phyloP scores from a whole-genome alignment of 2,113 vertebrate genomes.

The Ornithorhynchus anatinus region DNA sequence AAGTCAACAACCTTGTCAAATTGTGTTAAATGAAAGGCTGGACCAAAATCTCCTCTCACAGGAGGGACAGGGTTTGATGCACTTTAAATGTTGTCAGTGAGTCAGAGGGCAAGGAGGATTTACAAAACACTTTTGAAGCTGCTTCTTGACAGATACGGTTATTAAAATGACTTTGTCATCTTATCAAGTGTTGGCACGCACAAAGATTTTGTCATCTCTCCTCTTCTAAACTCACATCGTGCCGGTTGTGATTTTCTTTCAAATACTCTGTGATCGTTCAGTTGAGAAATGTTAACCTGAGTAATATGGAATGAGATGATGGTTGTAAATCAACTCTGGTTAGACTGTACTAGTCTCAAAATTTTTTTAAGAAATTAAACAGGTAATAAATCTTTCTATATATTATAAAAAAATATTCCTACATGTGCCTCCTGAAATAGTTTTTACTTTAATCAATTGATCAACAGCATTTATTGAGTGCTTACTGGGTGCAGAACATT shows the following conservation, averaged over 20 bases:
- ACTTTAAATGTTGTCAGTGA: conserved; percentile 3
- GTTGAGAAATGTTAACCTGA: conserved; percentile 10
- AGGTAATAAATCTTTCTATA: too few relatives aligned
- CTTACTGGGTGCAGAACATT: too few relatives aligned
- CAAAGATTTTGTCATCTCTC: not conserved
- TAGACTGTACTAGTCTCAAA: conserved; percentile 22
- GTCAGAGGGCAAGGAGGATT: not conserved
- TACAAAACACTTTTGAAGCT: not conserved
- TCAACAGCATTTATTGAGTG: too few relatives aligned
- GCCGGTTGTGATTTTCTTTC: conserved; percentile 10
- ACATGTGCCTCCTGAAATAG: too few relatives aligned
- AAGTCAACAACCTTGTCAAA: conserved; percentile 19
- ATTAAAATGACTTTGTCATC: conserved; percentile 9
- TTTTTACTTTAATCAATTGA: too few relatives aligned
- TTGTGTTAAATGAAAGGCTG: conserved; percentile 11
- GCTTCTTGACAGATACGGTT: conserved; percentile 22
- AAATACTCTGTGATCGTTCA: not conserved
- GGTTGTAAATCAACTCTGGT: conserved; percentile 33
- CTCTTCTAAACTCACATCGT: not conserved
- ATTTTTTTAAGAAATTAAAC: conserved; percentile 51
- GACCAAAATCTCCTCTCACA: not conserved
- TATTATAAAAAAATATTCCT: too few relatives aligned
- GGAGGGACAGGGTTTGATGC: fast-evolving
- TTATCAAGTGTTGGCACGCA: conserved; percentile 1
- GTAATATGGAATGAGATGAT: conserved; percentile 38